Evolutionary conservation across 2,888 invertebrate genomes (phyloP).

Genomic region (Cecidostiba fungosa): DNA sequence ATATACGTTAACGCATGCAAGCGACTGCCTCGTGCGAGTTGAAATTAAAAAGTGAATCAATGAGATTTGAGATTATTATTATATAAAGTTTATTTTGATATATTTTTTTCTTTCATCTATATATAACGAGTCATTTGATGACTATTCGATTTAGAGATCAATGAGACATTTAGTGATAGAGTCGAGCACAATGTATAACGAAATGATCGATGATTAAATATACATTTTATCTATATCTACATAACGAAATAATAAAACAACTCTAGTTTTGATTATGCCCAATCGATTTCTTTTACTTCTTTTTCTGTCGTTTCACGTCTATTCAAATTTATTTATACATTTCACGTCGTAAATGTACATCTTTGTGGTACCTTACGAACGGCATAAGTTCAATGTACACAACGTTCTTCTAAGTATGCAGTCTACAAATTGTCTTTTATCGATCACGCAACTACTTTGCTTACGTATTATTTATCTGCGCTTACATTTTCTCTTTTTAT

Average conservation of each 20-base stretch:
- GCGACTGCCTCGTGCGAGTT: neutral
- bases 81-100: slow-evolving; percentile 62
- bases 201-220: slow-evolving; percentile 53
- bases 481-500: slow-evolving; percentile 38
- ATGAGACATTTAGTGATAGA: slow-evolving; percentile 50
- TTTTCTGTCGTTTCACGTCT: slow-evolving; percentile 38
- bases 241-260: slow-evolving; percentile 45
- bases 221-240: slow-evolving; percentile 54
- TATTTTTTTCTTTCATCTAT: slow-evolving; percentile 53
- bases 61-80: slow-evolving; percentile 50
- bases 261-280: slow-evolving; percentile 51
- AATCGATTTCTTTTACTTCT: slow-evolving; percentile 42
- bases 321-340: slow-evolving; percentile 54
- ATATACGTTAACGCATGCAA: neutral
- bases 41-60: slow-evolving; percentile 44
- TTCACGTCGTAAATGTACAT: slow-evolving; percentile 56
- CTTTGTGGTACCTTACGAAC: slow-evolving; percentile 71
- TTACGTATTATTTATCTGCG: slow-evolving; percentile 43
- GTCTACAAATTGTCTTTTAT: slow-evolving; percentile 62
- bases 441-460: slow-evolving; percentile 58
- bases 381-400: slow-evolving; percentile 61
- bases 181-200: slow-evolving; percentile 39
- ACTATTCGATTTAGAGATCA: slow-evolving; percentile 52
- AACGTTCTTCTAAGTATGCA: slow-evolving; percentile 62
- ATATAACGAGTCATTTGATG: slow-evolving; percentile 57